Evolutionary conservation across 92 coral and sea anemone genomes (phyloP).

Genomic region (Meandrina meandrites): DNA sequence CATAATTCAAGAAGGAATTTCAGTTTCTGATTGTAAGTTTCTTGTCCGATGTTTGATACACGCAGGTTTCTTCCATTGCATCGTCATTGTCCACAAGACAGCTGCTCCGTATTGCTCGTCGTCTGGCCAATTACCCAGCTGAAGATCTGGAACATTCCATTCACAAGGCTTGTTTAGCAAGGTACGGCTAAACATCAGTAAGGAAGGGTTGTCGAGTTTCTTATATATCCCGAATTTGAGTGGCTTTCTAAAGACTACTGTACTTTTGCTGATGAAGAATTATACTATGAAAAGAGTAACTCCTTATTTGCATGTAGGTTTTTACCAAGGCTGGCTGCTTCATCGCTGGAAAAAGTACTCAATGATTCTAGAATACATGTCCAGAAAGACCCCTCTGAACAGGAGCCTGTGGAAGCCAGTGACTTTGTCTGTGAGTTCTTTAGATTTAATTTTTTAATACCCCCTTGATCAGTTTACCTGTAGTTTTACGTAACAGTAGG

Average conservation of each 20-base stretch:
- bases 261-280: not conserved
- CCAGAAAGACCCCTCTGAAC: conserved; percentile 7
- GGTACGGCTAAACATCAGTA: conserved; percentile 42
- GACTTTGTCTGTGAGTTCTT: conserved; percentile 32
- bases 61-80: conserved; percentile 86
- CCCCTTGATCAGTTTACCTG: not conserved
- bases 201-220: not conserved
- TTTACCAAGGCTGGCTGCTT: conserved; percentile 86
- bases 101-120: conserved; percentile 89
- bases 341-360: conserved; percentile 76
- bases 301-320: conserved; percentile 52
- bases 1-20: too few species aligned
- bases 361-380: conserved; percentile 65
- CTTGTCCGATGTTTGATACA: not conserved
- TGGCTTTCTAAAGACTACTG: too few species aligned
- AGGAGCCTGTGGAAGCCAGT: conserved; percentile 1
- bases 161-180: conserved; percentile 89
- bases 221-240: not conserved
- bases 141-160: conserved; percentile 83
- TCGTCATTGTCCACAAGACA: conserved; percentile 94
- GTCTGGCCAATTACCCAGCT: conserved; percentile 79
- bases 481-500: not conserved
- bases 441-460: not conserved
- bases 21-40: not conserved
- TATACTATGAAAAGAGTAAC: not conserved